These are phyloP conservation scores for Corydoras sp. DNA, from an alignment of 2,113 vertebrate genomes.

Conservation along the genomic window DNA sequence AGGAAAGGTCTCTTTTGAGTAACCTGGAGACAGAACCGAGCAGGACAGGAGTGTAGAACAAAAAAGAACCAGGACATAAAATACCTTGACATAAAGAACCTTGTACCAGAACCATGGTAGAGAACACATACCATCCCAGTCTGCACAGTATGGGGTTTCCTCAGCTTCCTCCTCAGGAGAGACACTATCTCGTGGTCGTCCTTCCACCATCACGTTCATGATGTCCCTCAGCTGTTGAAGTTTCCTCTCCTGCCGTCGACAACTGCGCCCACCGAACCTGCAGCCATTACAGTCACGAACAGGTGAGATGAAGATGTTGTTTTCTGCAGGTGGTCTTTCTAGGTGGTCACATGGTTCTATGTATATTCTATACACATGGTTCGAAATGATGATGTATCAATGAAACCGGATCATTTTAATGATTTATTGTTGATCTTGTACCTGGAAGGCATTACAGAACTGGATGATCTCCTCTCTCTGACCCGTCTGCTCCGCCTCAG, in stretches of 20 bases:
- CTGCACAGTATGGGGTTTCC: conserved; percentile 79
- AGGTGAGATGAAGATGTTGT: not conserved
- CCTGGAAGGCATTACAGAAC: conserved; percentile 70
- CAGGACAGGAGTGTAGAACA: too few relatives aligned
- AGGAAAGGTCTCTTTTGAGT: conserved; percentile 89
- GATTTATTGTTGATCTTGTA: conserved; percentile 46
- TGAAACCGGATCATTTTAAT: not conserved
- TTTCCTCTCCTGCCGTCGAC: conserved; percentile 73
- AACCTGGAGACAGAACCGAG: conserved; percentile 72
- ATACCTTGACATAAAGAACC: too few relatives aligned
- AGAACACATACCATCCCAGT: conserved; percentile 79
- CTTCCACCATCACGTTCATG: conserved; percentile 83
- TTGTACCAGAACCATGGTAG: not conserved
- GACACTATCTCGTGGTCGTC: conserved; percentile 73
- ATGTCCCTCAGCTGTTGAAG: conserved; percentile 83
- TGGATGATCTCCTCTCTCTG: conserved; percentile 79
- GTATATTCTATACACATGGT: too few relatives aligned
- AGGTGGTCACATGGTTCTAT: too few relatives aligned
- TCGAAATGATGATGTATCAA: too few relatives aligned
- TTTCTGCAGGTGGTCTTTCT: too few relatives aligned
- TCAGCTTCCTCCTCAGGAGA: conserved; percentile 93
- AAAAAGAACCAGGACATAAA: conserved; percentile 39
- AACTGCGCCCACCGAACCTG: conserved; percentile 40
- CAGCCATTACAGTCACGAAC: conserved; percentile 45
- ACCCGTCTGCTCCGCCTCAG: conserved; percentile 78